Base-by-base conservation (phyloP, 2,113 vertebrate genomes). In the Dicentrarchus labrax region DNA sequence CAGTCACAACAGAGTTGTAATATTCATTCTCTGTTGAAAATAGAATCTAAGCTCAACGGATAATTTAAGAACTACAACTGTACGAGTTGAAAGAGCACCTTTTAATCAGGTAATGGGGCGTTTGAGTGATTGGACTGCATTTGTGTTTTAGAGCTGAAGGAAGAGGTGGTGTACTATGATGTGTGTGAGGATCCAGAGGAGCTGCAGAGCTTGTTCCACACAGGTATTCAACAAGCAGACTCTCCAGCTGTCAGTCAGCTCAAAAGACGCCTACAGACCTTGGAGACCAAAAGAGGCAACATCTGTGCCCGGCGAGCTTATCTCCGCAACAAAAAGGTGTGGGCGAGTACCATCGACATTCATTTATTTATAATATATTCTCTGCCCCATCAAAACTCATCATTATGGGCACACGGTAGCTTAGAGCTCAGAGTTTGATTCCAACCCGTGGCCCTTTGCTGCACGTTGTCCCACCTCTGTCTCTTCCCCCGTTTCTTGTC, bases 81-180 rank as follows among this genome's bases (percentile, higher is more conserved):
- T 30, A 30, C 30, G 61, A 76, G 21, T 22, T 68, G 8, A 30
- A 24, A 12, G 15, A 19, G 47, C 17, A 43, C 5, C 38, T 8
- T n/a, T 19, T 13, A 30, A 60, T 19, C 43, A 8, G 4, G 6
- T 53, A 8, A 30, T 3, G 4, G 16, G 6, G 30, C 0, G 24
- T 66, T 47, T 43, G 21, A 64, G 2, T 78, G 50, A 86, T 5
- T 41, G 50, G 41, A 10, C 8, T 73, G 67, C 61, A 47, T 94
- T 56, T 90, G 88, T 93, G 94, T 95, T 86, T 77, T 92, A 99
- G 98, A 99, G 81, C 95, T 97, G 92, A 96, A 97, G 91, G 97
- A 99, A 83, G 97, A 99, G 95, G 98, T 99, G 89, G 95, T 99
- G 86, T 99, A 99, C 90, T 98, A 99, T 0, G 98, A 99, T 71